phyloP scores from a whole-genome alignment of 30 jellyfish, hydroid and myxozoan species.

The Aurelia sp. region DNA sequence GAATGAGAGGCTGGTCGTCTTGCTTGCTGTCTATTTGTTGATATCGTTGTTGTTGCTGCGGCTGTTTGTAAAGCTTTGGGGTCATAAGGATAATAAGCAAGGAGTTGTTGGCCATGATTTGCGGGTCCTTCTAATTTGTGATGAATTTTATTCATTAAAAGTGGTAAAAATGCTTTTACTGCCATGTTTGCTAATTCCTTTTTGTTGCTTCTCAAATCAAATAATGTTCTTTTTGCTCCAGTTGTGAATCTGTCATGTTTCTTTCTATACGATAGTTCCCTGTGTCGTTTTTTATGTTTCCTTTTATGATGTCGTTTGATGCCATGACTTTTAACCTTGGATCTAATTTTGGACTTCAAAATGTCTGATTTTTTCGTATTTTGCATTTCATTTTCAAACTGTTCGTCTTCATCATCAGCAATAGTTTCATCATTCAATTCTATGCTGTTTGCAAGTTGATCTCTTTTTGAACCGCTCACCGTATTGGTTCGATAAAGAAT shows the following conservation, averaged over 20 bases:
- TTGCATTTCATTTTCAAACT: background rate
- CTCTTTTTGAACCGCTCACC: constrained; percentile 1
- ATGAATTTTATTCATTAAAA: constrained; percentile 50
- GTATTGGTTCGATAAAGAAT: background rate
- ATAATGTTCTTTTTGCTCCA: constrained; percentile 21
- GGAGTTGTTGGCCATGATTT: constrained; percentile 31
- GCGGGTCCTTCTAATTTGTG: constrained; percentile 38
- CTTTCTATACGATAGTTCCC: background rate
- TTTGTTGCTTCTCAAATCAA: constrained; percentile 9
- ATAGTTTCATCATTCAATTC: background rate
- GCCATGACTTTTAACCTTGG: background rate
- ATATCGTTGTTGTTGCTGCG: background rate
- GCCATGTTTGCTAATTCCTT: constrained; percentile 77
- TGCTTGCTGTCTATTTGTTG: background rate
- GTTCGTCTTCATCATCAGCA: background rate
- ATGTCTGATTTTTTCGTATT: background rate
- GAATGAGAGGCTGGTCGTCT: background rate
- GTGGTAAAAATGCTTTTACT: constrained; percentile 75
- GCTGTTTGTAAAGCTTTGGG: background rate
- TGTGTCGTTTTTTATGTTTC: background rate
- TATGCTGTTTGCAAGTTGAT: background rate
- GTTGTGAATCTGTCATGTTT: background rate
- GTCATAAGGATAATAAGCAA: constrained; percentile 58
- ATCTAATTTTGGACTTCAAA: background rate
- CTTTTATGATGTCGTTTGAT: background rate